These are phyloP conservation scores for Frankliniella intonsa DNA, from an alignment of 2,888 invertebrate species.

Conservation along the genomic window DNA sequence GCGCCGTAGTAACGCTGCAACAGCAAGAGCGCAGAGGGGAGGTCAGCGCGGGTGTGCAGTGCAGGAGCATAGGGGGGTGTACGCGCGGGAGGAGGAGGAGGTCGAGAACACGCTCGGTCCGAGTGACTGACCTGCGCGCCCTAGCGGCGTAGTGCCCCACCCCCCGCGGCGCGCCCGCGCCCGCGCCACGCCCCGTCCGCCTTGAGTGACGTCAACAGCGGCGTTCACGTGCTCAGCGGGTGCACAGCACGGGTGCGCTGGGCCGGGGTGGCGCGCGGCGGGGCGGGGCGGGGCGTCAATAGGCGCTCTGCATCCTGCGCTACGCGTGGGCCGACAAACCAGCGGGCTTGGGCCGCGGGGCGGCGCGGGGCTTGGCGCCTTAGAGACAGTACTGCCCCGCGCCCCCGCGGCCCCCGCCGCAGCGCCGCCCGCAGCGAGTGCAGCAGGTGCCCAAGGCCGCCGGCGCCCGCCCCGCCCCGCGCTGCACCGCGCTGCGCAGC, in stretches of 20 bases:
- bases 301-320: no score
- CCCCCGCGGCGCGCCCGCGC: not conserved
- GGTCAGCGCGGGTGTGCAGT: not conserved
- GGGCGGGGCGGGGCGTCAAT: not conserved
- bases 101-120: not conserved
- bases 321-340: no score
- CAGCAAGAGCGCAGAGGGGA: not conserved
- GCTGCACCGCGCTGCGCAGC: no score
- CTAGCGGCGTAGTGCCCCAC: not conserved
- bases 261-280: not conserved
- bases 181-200: not conserved
- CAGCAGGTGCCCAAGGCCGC: not conserved
- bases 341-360: no score
- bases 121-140: not conserved
- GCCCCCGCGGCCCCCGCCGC: not conserved
- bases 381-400: no score
- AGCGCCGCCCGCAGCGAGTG: not conserved
- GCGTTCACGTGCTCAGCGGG: constrained; percentile 1
- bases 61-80: not conserved
- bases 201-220: not conserved
- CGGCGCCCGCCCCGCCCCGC: no score
- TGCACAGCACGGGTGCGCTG: not conserved
- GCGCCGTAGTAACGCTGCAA: not conserved
- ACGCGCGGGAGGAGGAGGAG: not conserved
- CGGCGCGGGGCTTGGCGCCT: no score